phyloP scores from a whole-genome alignment of 2,797 vertebrate genomes.

The Threskiornis aethiopicus region DNA sequence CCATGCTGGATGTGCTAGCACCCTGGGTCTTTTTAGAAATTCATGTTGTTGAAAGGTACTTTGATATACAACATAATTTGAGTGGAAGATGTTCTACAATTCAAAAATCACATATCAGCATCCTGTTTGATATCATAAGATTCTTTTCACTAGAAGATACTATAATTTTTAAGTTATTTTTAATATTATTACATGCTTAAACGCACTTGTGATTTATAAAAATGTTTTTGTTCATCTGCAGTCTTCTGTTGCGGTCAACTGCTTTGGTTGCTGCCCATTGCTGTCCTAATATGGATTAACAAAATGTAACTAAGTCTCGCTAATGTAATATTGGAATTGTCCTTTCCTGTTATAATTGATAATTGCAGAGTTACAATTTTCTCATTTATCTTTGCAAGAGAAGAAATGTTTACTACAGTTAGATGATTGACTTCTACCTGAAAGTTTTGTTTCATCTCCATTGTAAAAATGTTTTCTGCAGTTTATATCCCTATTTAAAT shows the following conservation, averaged over 20 bases:
- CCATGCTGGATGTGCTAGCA: not conserved
- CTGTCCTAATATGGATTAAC: not conserved
- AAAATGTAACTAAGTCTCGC: not conserved
- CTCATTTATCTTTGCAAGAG: not conserved
- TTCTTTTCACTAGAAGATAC: not conserved
- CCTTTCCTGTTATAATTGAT: not conserved
- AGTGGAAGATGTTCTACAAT: not conserved
- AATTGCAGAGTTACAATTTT: not conserved
- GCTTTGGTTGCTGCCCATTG: not conserved
- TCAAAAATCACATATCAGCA: not conserved
- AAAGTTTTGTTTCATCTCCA: not conserved
- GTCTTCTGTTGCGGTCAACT: not conserved
- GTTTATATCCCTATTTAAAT: not conserved
- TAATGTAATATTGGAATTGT: not conserved
- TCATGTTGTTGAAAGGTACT: not conserved
- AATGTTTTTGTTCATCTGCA: not conserved
- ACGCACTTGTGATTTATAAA: not conserved
- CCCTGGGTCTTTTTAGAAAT: not conserved
- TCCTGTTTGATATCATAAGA: not conserved
- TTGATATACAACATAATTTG: not conserved
- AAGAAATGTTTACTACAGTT: not conserved
- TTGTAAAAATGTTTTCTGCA: not conserved
- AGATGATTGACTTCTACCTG: not conserved
- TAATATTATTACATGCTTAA: not conserved
- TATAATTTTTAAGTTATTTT: not conserved